Evolutionary conservation across 2,888 invertebrate genomes (phyloP), one percentile per base, ranked within the genome.

Genomic region (Mythimna lalbum): DNA sequence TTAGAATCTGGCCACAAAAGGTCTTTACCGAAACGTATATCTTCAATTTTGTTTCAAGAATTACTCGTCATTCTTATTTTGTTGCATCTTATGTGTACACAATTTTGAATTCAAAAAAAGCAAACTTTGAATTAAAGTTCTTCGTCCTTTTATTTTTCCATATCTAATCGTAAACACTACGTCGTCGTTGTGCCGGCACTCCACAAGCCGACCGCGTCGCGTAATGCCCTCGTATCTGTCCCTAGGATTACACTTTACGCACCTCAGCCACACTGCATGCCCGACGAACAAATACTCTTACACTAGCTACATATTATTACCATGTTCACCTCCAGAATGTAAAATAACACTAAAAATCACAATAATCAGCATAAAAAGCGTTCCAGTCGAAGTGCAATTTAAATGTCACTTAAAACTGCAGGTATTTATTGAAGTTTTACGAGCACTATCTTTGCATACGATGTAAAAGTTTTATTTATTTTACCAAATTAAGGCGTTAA

Each of bases 181-280:
- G 55, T 19, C 61, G 55, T 19, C 43, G 70, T 66, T 63, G 53
- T 62, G 49, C 49, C 31, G 23, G 21, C 27, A 65, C 49, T 53
- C 53, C 17, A 59, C 63, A n/a, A 33, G 14, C 52, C 49, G 27
- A 10, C 47, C 39, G 39, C 43, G 53, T 56, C 57, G n/a, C 63
- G 17, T 88, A 84, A 87, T 86, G 84, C 74, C 78, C 79, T 85
- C 85, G 81, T 90, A 90, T 84, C 84, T 87, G 89, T 90, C 89
- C 69, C 71, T 57, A 67, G 73, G 72, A 89, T 88, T 87, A 85
- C 88, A 87, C 86, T 90, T 92, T 90, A 91, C 89, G 85, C 88
- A 84, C 87, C 85, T 87, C 78, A 70, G 43, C 64, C 73, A 72
- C 43, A 4, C 43, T 43, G 17, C 1, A 43, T 43, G 17, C 36